Evolutionary conservation across 37 sponge, comb jelly and placozoan genomes (phyloP).

Genomic region (Halichondria panicea): DNA sequence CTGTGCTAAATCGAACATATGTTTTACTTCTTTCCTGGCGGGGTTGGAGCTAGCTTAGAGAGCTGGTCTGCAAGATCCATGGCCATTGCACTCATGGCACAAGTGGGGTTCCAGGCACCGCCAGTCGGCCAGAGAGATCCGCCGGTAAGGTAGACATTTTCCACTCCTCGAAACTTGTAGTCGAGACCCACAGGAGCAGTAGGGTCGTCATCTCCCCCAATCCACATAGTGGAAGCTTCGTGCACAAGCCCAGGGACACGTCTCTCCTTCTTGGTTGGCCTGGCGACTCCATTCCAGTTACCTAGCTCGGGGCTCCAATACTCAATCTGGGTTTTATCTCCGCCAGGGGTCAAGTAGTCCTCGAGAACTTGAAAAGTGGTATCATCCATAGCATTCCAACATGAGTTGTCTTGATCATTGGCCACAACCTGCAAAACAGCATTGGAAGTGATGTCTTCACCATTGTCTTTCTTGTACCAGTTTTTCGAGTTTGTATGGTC

Average conservation of each 20-base stretch:
- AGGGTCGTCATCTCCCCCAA: slow-evolving; percentile 25
- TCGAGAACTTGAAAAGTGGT: slow-evolving; percentile 25
- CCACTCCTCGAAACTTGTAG: slow-evolving; percentile 39
- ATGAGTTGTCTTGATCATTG: slow-evolving; percentile 26
- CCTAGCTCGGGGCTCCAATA: slow-evolving; percentile 4
- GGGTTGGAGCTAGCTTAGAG: too few species aligned
- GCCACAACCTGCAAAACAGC: slow-evolving; percentile 28
- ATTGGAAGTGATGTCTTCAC: slow-evolving; percentile 38
- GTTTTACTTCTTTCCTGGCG: too few species aligned
- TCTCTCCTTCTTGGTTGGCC: slow-evolving; percentile 18
- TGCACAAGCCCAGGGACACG: slow-evolving; percentile 34
- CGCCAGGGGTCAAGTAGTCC: neutral
- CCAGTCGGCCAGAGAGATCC: slow-evolving; percentile 51
- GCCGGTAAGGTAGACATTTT: slow-evolving; percentile 56
- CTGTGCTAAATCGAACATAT: too few species aligned
- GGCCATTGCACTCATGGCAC: slow-evolving; percentile 31
- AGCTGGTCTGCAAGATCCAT: slow-evolving; percentile 37
- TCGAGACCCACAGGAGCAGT: slow-evolving; percentile 53
- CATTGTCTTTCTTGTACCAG: slow-evolving; percentile 35
- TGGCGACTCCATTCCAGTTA: neutral
- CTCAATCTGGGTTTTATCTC: neutral
- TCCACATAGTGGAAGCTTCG: slow-evolving; percentile 60
- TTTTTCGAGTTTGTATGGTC: slow-evolving; percentile 38
- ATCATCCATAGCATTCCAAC: slow-evolving; percentile 46
- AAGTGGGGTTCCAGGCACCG: slow-evolving; percentile 50